Percentiles rank a stretch among this genome's conserved stretches.
phyloP scores from a whole-genome alignment of 2,113 vertebrate species.

The Onychostoma macrolepis region DNA sequence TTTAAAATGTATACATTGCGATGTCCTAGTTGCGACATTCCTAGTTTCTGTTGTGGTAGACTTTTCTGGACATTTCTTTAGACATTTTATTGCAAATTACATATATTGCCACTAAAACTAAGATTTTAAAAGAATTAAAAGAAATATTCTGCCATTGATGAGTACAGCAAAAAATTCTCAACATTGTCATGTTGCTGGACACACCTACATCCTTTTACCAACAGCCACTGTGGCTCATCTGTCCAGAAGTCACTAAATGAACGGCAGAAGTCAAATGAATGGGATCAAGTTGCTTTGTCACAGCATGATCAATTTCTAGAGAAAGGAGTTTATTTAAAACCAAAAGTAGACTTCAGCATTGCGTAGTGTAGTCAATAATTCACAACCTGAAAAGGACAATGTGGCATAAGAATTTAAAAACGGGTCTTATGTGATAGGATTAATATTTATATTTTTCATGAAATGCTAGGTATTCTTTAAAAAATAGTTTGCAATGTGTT shows the following conservation, averaged over 20 bases:
- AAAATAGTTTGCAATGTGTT: background rate
- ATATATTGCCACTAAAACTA: too few relatives aligned
- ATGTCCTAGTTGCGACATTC: background rate
- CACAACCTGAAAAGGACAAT: background rate
- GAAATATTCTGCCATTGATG: too few relatives aligned
- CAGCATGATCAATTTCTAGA: background rate
- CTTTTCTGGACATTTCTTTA: too few relatives aligned
- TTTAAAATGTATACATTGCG: background rate
- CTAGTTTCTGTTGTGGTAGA: background rate
- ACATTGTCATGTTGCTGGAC: too few relatives aligned
- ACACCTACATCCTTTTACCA: too few relatives aligned
- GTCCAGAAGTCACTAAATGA: too few relatives aligned
- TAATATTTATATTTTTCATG: background rate
- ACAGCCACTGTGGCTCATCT: too few relatives aligned
- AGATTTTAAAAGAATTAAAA: too few relatives aligned
- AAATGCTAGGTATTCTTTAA: background rate
- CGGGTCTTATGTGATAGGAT: background rate
- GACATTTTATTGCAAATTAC: too few relatives aligned
- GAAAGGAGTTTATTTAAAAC: background rate
- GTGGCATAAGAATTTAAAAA: background rate
- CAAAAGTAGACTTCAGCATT: background rate
- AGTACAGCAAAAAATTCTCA: too few relatives aligned
- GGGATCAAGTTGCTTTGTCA: too few relatives aligned
- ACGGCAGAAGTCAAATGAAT: too few relatives aligned
- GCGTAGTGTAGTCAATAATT: background rate